Evolutionary conservation across 2,888 invertebrate species (phyloP), one percentile per base, ranked within the genome.

Genomic region (Camptogramma bilineatum): DNA sequence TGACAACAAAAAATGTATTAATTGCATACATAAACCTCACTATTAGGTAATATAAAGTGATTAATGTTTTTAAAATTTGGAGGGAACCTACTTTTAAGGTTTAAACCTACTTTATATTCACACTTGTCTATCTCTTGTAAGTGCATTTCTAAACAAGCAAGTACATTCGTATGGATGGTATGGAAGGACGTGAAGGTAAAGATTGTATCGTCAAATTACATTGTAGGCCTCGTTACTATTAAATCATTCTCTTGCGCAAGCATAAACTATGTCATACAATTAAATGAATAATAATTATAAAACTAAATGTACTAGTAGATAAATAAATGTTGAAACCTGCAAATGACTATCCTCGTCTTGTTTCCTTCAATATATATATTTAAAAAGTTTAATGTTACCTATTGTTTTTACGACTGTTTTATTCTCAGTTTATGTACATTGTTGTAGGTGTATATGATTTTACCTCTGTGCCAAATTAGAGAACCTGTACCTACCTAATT

Each of bases 381-480:
- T 52, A 44, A 56, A 10, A 34, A 34, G 34, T 39, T 39, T 39
- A 55, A 52, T 50, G 31, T 64, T 65, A n/a, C n/a, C n/a, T n/a
- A 46, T 64, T 44, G 46, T 53, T 55, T 28, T 46, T 34, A 54
- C 18, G 39, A 53, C 56, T 62, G 16, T 56, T 57, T 55, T 44
- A 50, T 18, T n/a, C n/a, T 8, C 48, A 47, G n/a, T 47, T 56
- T 63, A 48, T 46, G 52, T 62, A 7, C 21, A 54, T 28, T 58
- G 18, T 51, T 53, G 18, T 13, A 60, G 21, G 31, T 53, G 58
- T 66, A 21, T 54, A 61, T 66, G 31, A 52, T 65, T 64, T 66
- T 31, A 86, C 80, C 81, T 66, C 77, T 90, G 92, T 92, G 92
- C 92, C 92, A 92, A 92, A 90, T 80, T 86, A 86, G 84, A 83